Evolutionary conservation across 1,140 invertebrate species (phyloP), one percentile per base, ranked within the genome.

Genomic region (Euura saliciscinereae): DNA sequence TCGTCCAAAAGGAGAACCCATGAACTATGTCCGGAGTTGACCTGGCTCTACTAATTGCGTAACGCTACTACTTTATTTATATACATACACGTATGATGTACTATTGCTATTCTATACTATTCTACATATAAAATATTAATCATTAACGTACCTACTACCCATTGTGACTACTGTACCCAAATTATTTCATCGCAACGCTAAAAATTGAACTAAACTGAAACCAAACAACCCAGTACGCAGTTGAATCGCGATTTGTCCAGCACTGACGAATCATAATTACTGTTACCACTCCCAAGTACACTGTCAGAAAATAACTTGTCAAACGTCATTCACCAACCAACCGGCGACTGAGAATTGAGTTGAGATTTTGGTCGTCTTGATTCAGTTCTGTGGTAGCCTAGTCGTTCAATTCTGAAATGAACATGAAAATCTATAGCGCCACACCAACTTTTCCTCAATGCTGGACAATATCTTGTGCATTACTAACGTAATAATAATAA

Each of bases 61-160:
- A 59, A 59, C 51, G 51, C 51, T 59, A 59, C 6, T 59, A 59
- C 51, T 59, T 59, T 59, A 59, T 59, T 59, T 59, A 59, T 59
- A 59, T 59, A 59, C 51, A 59, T 59, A 59, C 51, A 59, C 51
- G 51, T 59, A 59, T 59, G 13, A 59, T 59, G 13, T 59, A 59
- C 5, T 59, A 59, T 59, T 59, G 51, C 51, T 59, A 59, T 59
- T 8, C 51, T 59, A 59, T 59, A 59, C 51, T 59, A 59, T 59
- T 59, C 51, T 59, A 59, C 5, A 59, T 6, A 59, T 59, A 11
- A n/a, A 59, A 59, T 59, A 59, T 59, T 59, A 59, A 59, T n/a
- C 51, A 59, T 59, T 59, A 59, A 59, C 13, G 8, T 59, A 59
- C 51, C 51, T 59, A 11, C 10, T 59, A 59, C 51, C 51, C 13